These are phyloP conservation scores for Gallinago paraguaiae DNA, from an alignment of 2,113 vertebrate species.

Conservation along the genomic window DNA sequence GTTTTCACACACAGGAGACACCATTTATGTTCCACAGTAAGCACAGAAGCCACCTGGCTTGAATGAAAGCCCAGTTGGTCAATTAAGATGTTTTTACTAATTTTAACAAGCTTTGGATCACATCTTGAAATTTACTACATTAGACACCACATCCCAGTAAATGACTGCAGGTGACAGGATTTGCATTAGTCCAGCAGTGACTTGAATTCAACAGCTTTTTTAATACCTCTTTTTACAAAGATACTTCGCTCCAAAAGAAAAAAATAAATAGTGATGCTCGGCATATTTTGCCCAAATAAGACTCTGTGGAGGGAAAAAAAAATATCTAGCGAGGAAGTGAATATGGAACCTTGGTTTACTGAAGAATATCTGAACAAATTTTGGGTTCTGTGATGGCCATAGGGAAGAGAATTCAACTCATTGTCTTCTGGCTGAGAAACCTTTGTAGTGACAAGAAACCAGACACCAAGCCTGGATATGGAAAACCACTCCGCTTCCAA, in stretches of 20 bases:
- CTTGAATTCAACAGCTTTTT: neutral
- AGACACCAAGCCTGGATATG: neutral
- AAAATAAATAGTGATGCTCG: neutral
- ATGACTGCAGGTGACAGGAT: neutral
- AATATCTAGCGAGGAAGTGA: neutral
- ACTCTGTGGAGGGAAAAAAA: neutral
- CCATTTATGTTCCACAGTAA: neutral
- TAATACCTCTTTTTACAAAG: neutral
- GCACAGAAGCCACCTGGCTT: neutral
- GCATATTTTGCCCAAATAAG: neutral
- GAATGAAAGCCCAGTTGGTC: neutral
- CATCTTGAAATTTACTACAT: neutral
- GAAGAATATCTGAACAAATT: neutral
- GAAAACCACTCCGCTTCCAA: neutral
- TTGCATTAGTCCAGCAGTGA: neutral
- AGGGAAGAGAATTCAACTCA: neutral
- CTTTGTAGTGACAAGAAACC: neutral
- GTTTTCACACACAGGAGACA: neutral
- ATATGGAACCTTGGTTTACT: neutral
- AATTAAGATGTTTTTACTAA: neutral
- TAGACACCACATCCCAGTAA: neutral
- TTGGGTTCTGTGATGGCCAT: neutral
- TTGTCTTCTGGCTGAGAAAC: neutral
- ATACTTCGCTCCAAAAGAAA: neutral
- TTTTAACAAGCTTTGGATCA: neutral